A percentile compares a stretch with the other conserved stretches of the same genome.
Conservation (phyloP, 1,140 invertebrate species). For the Piezodorus guildinii region DNA sequence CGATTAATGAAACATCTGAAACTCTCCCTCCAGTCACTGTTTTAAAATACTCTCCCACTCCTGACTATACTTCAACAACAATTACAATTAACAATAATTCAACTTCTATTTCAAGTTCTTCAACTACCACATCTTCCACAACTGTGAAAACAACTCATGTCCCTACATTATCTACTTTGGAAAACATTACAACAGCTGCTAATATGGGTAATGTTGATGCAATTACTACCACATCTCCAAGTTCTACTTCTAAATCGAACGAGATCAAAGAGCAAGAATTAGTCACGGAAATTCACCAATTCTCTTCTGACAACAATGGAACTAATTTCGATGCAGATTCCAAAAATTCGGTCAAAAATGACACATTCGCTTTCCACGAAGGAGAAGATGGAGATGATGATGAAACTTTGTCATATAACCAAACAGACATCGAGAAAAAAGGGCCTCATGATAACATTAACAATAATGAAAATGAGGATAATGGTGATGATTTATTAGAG, state of each 20-base stretch:
- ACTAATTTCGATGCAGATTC: background rate
- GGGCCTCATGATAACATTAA: background rate
- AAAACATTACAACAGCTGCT: background rate
- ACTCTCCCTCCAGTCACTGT: too few relatives aligned
- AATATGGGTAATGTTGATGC: background rate
- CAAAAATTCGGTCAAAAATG: background rate
- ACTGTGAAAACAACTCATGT: background rate
- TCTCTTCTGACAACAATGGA: background rate
- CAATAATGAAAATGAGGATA: background rate
- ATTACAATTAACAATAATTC: too few relatives aligned
- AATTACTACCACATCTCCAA: background rate
- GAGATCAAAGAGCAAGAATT: background rate
- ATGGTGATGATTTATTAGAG: background rate
- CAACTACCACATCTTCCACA: background rate
- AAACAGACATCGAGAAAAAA: background rate
- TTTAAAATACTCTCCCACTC: too few relatives aligned
- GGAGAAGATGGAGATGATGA: background rate
- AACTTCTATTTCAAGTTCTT: too few relatives aligned
- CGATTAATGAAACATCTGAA: too few relatives aligned
- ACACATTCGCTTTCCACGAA: background rate
- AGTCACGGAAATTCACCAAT: background rate
- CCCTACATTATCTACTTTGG: background rate
- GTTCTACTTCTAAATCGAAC: background rate
- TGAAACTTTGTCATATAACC: background rate
- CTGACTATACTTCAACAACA: too few relatives aligned